Conservation (phyloP, 2,113 vertebrate species). For the Eira barbara region DNA sequence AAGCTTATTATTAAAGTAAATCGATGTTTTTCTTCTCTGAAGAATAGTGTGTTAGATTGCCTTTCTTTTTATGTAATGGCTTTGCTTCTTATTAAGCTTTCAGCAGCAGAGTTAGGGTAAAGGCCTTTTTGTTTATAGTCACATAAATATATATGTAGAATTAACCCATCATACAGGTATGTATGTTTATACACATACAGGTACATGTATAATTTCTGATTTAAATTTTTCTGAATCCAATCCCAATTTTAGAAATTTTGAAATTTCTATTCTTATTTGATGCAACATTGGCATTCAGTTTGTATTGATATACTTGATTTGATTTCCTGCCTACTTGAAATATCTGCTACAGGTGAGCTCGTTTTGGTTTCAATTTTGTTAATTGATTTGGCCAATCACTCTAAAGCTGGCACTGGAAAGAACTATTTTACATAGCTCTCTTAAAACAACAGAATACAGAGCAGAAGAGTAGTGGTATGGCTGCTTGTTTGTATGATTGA, state of each 20-base stretch:
- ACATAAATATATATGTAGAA: not conserved
- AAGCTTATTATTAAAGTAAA: not conserved
- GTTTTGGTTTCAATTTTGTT: constrained; percentile 14
- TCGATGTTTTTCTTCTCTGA: not conserved
- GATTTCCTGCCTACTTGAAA: constrained; percentile 8
- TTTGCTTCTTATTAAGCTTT: not conserved
- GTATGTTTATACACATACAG: not conserved
- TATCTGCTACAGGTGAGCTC: not conserved
- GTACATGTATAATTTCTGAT: not conserved
- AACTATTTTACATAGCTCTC: constrained; percentile 1
- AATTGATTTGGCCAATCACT: constrained; percentile 33
- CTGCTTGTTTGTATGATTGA: constrained; percentile 36
- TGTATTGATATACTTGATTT: constrained; percentile 18
- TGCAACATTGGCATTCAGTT: not conserved
- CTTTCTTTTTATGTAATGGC: not conserved
- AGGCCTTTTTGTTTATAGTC: not conserved
- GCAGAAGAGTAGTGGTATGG: not conserved
- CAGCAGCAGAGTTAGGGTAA: not conserved
- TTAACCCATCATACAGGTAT: not conserved
- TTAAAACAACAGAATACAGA: not conserved
- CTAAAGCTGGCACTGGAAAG: not conserved
- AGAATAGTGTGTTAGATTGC: not conserved
- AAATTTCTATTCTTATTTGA: constrained; percentile 1
- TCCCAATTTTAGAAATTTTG: not conserved
- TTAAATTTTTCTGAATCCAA: not conserved